Evolutionary conservation across 2,888 invertebrate species (phyloP), one percentile per base, ranked within the genome.

Genomic region (Cheilosia grossa): DNA sequence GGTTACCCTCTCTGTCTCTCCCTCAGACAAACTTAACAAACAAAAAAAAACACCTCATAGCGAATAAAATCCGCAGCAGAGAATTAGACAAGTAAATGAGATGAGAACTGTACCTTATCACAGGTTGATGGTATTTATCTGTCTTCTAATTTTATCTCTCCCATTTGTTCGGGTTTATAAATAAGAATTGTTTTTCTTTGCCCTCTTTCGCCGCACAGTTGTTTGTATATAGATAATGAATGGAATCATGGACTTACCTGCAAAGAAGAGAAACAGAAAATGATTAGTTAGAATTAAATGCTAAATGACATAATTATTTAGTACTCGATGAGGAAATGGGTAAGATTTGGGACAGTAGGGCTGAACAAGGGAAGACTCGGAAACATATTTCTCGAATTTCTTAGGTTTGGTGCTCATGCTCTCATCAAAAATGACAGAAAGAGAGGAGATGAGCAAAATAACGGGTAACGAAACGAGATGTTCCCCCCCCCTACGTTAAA

Each of bases 201-300:
- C 13, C 27, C 6, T 44, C 56, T 58, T 64, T 27, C 64, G 64
- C 49, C 53, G 61, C 54, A 78, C 61, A 33, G 66, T 73, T 73
- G 63, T 72, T 37, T 37, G 37, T 37, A 2, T 19, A 17, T 53
- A 61, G 56, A 13, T 51, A 54, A 56, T 77, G 56, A 79, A 64
- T 67, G 47, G 54, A 64, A 40, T 75, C 58, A 70, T 82, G 13
- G 24, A 72, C 78, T 78, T 69, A 82, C 82, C 82, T 82, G 82
- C n/a, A 73, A 82, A 67, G 15, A 51, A 78, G 47, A 30, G 44
- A n/a, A 59, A 44, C 44, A 61, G 33, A 47, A 63, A 63, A 37
- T 17, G 1, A 19, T 54, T 51, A 51, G 51, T 27, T 51, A 6
- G 24, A 61, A 73, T 61, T 51, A 51, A 73, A 33, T 51, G 51